These are phyloP conservation scores for Ifrita kowaldi DNA, from an alignment of 2,113 vertebrate genomes.

Conservation along the genomic window DNA sequence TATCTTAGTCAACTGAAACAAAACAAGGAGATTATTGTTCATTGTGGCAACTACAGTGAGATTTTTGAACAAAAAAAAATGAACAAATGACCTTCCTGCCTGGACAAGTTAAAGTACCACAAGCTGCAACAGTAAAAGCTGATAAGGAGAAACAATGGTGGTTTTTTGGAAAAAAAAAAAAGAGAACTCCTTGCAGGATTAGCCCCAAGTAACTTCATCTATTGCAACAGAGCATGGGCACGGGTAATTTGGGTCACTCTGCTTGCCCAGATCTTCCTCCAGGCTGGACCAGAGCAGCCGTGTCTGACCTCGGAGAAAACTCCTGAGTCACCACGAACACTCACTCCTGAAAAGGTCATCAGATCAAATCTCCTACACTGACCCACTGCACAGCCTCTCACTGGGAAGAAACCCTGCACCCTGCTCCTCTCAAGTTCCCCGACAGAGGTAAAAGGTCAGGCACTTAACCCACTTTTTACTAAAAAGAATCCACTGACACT, in stretches of 20 bases:
- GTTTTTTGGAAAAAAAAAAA: background rate
- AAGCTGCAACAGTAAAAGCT: background rate
- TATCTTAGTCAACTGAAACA: conserved; percentile 90
- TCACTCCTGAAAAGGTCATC: background rate
- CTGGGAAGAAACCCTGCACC: background rate
- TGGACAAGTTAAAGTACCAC: background rate
- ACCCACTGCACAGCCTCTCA: background rate
- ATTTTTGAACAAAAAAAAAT: background rate
- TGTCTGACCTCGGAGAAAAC: background rate
- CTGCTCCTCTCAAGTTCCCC: background rate
- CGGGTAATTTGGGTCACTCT: background rate
- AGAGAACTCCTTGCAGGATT: background rate
- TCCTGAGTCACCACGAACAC: rapidly evolving
- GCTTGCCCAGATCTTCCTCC: background rate
- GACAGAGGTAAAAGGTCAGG: background rate
- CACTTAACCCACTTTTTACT: background rate
- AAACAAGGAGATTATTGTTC: conserved; percentile 21
- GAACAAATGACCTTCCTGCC: background rate
- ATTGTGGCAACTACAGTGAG: background rate
- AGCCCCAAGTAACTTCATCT: background rate
- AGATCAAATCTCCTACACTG: background rate
- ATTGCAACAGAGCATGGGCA: background rate
- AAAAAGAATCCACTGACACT: background rate
- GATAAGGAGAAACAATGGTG: background rate
- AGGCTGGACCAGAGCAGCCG: background rate